phyloP scores from a whole-genome alignment of 2,797 vertebrate genomes.

The Squalus acanthias region DNA sequence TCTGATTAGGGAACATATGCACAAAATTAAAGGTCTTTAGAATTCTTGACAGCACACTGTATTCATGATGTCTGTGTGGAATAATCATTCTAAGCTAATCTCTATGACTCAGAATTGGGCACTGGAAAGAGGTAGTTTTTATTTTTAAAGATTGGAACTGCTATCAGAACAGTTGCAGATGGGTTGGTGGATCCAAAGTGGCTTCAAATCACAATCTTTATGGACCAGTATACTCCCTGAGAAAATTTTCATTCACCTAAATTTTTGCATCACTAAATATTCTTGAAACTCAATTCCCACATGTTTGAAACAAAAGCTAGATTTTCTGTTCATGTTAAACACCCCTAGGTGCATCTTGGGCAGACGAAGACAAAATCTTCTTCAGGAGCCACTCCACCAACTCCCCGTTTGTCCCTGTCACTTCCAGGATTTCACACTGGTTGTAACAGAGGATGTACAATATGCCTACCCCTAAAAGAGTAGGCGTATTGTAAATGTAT shows the following conservation, averaged over 20 bases:
- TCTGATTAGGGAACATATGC: not conserved
- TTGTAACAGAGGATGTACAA: not conserved
- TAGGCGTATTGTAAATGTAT: not conserved
- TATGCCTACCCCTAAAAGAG: not conserved
- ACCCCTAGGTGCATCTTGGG: not conserved
- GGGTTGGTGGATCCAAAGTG: too few species aligned
- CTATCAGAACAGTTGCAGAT: too few species aligned
- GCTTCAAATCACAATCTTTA: not conserved
- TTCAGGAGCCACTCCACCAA: not conserved
- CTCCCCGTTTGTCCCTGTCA: not conserved
- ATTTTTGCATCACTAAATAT: not conserved
- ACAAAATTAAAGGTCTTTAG: not conserved
- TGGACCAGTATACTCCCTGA: not conserved
- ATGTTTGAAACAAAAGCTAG: not conserved
- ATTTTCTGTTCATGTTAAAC: not conserved
- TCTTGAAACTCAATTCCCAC: not conserved
- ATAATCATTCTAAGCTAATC: not conserved
- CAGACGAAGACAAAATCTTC: not conserved
- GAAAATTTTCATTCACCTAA: not conserved
- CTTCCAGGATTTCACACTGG: not conserved
- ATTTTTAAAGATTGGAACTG: not conserved
- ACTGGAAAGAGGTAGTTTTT: not conserved
- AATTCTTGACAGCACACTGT: not conserved
- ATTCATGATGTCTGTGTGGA: not conserved
- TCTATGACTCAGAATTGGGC: not conserved